Evolutionary conservation across 2,888 invertebrate genomes (phyloP), one percentile per base, ranked within the genome.

Genomic region (Mesorhabditis belari): DNA sequence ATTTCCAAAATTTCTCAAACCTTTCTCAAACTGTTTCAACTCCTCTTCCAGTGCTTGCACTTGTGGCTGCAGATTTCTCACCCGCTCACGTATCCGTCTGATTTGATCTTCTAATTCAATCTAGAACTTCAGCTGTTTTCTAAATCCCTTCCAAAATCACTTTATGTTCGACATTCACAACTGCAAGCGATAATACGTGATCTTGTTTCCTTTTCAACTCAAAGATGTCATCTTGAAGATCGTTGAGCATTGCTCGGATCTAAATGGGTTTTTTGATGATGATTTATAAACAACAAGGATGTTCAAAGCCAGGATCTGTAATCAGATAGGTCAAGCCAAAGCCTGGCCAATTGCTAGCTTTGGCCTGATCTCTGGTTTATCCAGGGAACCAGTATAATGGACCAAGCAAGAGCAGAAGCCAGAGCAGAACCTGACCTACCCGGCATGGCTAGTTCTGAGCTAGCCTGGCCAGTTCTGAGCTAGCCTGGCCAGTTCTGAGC

Each of bases 41-140:
- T 73, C 71, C 61, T 71, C 69, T 53, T 73, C 73, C 0, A 71
- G 62, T 60, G 71, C 67, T 58, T 65, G 62, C 26, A 73, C 67
- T 52, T 68, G 27, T 49, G 70, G 70, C 44, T 69, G 56, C 23
- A 69, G 61, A 49, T 70, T 69, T 17, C 62, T 62, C 4, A 70
- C 69, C 19, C 65, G 63, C 35, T 66, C 61, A 5, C 69, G 59
- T 29, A 73, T 73, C 5, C 63, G 60, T 44, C 57, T 67, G 29
- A 79, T 79, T 51, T 76, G 71, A 5, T 65, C 57, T 59, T 80
- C 79, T 17, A 79, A 60, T 50, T 75, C 72, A 27, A 68, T 68
- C 74, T 75, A 56, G 27, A 69, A 60, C 17, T 29, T 9, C 12
- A 26, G 21, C 2, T 19, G 21, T 51, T 51, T 2, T n/a, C n/a